phyloP scores from a whole-genome alignment of 2,888 invertebrate genomes.

The Galerucella nymphaeae region DNA sequence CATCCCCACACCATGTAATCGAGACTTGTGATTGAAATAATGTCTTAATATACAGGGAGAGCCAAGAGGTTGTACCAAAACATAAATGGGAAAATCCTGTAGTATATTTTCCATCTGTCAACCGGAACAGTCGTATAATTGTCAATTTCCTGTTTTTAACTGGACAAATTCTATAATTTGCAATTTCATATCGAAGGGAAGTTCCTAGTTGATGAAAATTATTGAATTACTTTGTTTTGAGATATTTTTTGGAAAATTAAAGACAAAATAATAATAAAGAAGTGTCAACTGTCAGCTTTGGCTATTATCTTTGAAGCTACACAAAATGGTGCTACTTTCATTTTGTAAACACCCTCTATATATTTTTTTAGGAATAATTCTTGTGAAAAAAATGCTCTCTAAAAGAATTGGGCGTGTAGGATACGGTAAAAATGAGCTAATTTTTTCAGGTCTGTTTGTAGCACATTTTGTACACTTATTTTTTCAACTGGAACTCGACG shows the following conservation, averaged over 20 bases:
- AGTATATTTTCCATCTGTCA: no score
- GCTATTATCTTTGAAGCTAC: no score
- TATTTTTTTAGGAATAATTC: no score
- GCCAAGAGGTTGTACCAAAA: no score
- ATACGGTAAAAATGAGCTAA: neutral
- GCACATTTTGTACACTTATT: constrained; percentile 14
- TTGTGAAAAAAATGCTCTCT: no score
- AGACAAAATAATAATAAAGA: neutral
- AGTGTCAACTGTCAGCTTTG: neutral
- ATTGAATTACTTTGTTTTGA: neutral
- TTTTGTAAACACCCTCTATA: no score
- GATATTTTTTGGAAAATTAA: neutral
- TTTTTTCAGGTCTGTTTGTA: constrained; percentile 22
- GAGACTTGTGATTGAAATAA: no score
- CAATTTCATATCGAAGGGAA: neutral
- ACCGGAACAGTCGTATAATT: neutral
- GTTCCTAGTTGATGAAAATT: neutral
- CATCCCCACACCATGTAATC: neutral
- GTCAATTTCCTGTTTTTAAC: neutral
- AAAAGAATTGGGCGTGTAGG: no score
- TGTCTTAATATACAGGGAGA: no score
- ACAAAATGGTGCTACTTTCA: no score
- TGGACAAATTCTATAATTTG: neutral
- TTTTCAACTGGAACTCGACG: constrained; percentile 12
- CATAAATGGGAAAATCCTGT: no score